These are phyloP conservation scores for Antidorcas marsupialis DNA, from an alignment of 2,113 vertebrate genomes.

Conservation along the genomic window DNA sequence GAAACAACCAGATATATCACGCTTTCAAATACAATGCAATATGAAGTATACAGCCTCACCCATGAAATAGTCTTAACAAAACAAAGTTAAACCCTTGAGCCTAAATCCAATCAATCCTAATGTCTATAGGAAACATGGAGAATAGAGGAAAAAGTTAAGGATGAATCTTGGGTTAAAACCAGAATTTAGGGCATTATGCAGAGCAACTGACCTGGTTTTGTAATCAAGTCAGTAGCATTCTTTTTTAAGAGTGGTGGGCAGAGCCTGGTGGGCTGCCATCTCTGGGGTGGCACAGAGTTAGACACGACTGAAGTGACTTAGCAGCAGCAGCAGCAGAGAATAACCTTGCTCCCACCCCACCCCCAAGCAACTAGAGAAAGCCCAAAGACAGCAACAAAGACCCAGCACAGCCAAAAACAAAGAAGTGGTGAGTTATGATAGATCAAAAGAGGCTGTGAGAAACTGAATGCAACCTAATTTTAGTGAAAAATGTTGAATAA, in stretches of 20 bases:
- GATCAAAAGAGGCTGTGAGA: background rate
- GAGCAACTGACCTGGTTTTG: background rate
- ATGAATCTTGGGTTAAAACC: background rate
- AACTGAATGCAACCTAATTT: background rate
- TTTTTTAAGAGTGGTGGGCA: background rate
- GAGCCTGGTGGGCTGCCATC: no score
- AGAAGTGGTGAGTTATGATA: background rate
- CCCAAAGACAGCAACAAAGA: background rate
- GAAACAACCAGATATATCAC: background rate
- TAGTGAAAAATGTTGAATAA: background rate
- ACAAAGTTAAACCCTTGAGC: background rate
- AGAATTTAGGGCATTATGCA: background rate
- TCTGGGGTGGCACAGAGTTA: no score
- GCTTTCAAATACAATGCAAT: background rate
- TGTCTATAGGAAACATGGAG: background rate
- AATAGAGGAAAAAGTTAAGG: background rate
- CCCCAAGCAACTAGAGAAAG: background rate
- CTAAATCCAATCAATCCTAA: background rate
- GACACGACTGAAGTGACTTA: no score
- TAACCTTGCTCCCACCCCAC: background rate
- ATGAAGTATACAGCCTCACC: background rate
- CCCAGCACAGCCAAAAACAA: background rate
- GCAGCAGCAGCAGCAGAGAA: background rate
- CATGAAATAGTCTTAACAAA: background rate
- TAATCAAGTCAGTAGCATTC: background rate